Conservation (phyloP, 2,797 vertebrate species). For the Lycodopsis pacificus region DNA sequence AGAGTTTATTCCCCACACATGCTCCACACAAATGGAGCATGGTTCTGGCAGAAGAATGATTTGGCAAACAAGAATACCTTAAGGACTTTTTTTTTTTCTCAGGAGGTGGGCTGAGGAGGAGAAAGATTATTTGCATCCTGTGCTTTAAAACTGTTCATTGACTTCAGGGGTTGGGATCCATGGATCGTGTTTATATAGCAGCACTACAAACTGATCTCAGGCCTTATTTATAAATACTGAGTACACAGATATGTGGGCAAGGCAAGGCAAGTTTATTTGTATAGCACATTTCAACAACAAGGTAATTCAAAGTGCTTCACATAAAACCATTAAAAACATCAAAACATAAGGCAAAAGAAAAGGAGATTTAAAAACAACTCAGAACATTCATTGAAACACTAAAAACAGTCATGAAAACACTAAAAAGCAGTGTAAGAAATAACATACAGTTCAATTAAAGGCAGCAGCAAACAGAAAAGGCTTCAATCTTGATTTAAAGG, state of each 20-base stretch:
- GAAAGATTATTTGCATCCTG: slow-evolving; percentile 37
- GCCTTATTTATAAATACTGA: not conserved
- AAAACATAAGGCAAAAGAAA: too few species aligned
- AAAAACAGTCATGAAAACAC: too few species aligned
- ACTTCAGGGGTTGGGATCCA: slow-evolving; percentile 12
- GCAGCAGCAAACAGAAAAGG: too few species aligned
- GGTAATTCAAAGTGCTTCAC: too few species aligned
- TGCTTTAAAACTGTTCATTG: slow-evolving; percentile 32
- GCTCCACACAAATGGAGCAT: slow-evolving; percentile 44
- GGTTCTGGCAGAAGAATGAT: slow-evolving; percentile 49
- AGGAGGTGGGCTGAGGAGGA: slow-evolving; percentile 10
- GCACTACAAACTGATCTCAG: not conserved
- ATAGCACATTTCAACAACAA: too few species aligned
- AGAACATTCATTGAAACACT: too few species aligned
- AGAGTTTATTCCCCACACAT: slow-evolving; percentile 43
- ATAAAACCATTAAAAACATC: too few species aligned
- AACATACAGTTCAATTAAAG: too few species aligned
- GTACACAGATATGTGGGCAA: not conserved
- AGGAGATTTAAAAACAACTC: too few species aligned
- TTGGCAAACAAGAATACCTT: slow-evolving; percentile 54
- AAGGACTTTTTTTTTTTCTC: slow-evolving; percentile 11
- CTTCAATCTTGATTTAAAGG: too few species aligned
- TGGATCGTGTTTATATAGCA: slow-evolving; percentile 10
- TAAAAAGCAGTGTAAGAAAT: too few species aligned
- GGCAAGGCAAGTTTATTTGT: too few species aligned